Evolutionary conservation across 2,888 invertebrate species (phyloP), one percentile per base, ranked within the genome.

Genomic region (Schrankia costaestrigalis): DNA sequence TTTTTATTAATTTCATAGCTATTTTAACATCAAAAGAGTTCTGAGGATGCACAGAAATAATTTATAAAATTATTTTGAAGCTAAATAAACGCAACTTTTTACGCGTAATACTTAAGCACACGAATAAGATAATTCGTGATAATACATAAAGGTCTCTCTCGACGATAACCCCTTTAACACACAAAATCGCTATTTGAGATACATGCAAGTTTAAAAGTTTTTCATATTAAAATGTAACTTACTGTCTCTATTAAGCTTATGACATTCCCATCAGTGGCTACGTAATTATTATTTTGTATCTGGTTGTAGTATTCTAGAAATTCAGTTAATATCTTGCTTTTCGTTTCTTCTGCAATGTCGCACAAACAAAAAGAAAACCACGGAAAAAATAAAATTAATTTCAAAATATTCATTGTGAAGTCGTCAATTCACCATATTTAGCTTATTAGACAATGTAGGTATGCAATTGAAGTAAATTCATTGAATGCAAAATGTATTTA

Each of bases 281-380:
- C 66, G 59, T 82, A 86, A 25, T 66, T 46, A 38, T 80, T 82
- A 50, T 83, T 71, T 26, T 87, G 83, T 45, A 84, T 70, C 49
- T 76, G 76, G 65, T 90, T 90, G 48, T 89, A 74, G 65, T 82
- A 78, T 18, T 83, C 60, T 42, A 90, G 55, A 46, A 90, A 82
- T 45, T 64, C 76, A 70, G 63, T 73, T 39, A 72, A 70, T 34
- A 79, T 57, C 35, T 70, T 77, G 13, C 63, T 64, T 43, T 71
- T 72, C 42, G 56, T 63, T 31, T 67, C 69, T 23, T 51, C 29
- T 58, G 56, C 67, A 37, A 79, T 32, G 45, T 84, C 76, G 41
- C 74, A 63, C 26, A 60, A 67, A 59, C 71, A 65, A 43, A 46
- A 36, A 15, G 55, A 50, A 53, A 78, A 47, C 46, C 50, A 44